Evolutionary conservation across 2,888 invertebrate species (phyloP).

Genomic region (Drosophila longiperda): DNA sequence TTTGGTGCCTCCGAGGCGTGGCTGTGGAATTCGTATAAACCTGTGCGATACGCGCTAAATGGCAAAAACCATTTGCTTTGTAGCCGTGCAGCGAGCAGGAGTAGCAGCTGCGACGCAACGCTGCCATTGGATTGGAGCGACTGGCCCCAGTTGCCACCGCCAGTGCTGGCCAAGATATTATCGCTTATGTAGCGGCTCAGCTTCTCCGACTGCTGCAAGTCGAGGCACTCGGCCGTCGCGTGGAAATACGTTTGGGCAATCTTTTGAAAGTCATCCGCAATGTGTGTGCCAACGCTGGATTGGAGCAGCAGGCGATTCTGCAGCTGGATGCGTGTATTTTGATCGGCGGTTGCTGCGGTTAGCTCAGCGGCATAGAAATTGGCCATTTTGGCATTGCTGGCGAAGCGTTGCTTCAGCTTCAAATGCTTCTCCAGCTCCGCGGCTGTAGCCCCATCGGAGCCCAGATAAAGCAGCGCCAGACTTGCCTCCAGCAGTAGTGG

Average conservation of each 20-base stretch:
- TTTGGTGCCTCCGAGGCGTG: slow-evolving; percentile 85
- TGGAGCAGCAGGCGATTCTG: slow-evolving; percentile 70
- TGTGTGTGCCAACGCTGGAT: slow-evolving; percentile 20
- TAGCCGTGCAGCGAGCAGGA: slow-evolving; percentile 70
- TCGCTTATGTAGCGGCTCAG: slow-evolving; percentile 62
- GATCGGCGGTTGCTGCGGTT: slow-evolving; percentile 57
- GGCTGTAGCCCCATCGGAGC: slow-evolving; percentile 87
- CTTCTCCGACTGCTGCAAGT: slow-evolving; percentile 90
- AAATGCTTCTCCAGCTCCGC: slow-evolving; percentile 73
- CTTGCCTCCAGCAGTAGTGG: slow-evolving; percentile 89
- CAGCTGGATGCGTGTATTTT: slow-evolving; percentile 86
- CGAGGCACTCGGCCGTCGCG: slow-evolving; percentile 71
- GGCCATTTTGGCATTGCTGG: slow-evolving; percentile 79
- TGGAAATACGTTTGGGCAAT: slow-evolving; percentile 82
- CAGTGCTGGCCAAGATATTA: slow-evolving; percentile 46
- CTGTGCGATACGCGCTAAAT: slow-evolving; percentile 80
- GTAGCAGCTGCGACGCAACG: slow-evolving; percentile 43
- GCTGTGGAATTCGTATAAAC: slow-evolving; percentile 77
- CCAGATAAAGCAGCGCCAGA: slow-evolving; percentile 90
- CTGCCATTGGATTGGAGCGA: slow-evolving; percentile 32
- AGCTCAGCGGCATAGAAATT: slow-evolving; percentile 76
- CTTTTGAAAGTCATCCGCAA: slow-evolving; percentile 79
- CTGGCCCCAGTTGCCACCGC: slow-evolving; percentile 58
- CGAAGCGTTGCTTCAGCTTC: slow-evolving; percentile 69
- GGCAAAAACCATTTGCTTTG: slow-evolving; percentile 82